These are phyloP conservation scores for Axea sp. DNA, from an alignment of 2,888 invertebrate species.

Conservation along the genomic window DNA sequence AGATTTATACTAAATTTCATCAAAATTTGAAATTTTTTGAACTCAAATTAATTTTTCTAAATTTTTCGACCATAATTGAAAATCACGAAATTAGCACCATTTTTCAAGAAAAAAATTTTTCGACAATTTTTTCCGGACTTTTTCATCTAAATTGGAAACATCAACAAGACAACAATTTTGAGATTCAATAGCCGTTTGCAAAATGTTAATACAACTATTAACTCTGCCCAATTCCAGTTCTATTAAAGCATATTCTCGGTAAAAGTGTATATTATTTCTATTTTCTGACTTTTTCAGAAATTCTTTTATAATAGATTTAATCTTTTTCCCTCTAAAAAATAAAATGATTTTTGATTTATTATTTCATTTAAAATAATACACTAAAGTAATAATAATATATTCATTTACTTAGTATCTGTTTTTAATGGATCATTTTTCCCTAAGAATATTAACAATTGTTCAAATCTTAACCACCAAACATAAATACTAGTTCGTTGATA, in stretches of 20 bases:
- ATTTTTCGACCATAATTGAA: no score
- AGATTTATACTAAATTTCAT: no score
- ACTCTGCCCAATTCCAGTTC: constrained; percentile 81
- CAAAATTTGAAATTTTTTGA: no score
- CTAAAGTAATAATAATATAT: constrained; percentile 14
- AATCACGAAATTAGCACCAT: no score
- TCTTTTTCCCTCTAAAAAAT: constrained; percentile 77
- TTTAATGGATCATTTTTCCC: constrained; percentile 79
- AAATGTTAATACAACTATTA: constrained; percentile 80
- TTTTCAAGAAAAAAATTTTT: constrained; percentile 64
- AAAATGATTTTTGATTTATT: constrained; percentile 4
- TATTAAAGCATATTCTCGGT: constrained; percentile 83
- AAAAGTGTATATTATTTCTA: constrained; percentile 82
- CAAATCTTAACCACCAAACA: constrained; percentile 84
- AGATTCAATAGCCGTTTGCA: constrained; percentile 80
- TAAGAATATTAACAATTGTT: constrained; percentile 81
- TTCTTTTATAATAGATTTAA: constrained; percentile 81
- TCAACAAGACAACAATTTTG: constrained; percentile 67
- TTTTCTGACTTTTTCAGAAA: constrained; percentile 81
- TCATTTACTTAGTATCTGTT: constrained; percentile 67
- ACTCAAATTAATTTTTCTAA: no score
- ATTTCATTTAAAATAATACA: neutral
- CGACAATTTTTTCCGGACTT: constrained; percentile 69
- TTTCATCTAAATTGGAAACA: constrained; percentile 70
- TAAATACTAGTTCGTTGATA: constrained; percentile 81